A percentile compares a stretch with the other conserved stretches of the same genome.
Conservation (phyloP, 2,113 vertebrate species). For the Chamaetylas fuelleborni region DNA sequence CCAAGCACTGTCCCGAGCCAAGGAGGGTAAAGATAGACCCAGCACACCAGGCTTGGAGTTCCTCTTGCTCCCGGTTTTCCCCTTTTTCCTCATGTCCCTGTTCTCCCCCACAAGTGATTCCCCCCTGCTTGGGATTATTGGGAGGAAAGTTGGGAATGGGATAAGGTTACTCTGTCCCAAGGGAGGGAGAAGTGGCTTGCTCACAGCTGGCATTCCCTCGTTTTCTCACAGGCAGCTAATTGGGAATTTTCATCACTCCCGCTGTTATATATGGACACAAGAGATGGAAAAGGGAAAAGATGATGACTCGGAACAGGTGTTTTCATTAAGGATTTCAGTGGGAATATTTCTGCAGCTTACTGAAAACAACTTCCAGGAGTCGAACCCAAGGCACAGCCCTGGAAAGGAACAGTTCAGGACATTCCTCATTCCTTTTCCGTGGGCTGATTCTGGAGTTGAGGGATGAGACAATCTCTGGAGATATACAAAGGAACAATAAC, state of each 20-base stretch:
- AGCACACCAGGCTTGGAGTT: slow-evolving; percentile 57
- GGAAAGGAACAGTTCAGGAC: not conserved
- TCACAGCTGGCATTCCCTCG: slow-evolving; percentile 32
- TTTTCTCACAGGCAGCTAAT: slow-evolving; percentile 70
- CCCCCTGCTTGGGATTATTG: not conserved
- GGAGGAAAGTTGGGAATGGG: slow-evolving; percentile 16
- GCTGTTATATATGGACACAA: not conserved
- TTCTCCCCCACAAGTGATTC: not conserved
- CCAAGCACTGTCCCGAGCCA: slow-evolving; percentile 11
- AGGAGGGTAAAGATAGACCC: slow-evolving; percentile 60
- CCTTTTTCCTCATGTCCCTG: not conserved
- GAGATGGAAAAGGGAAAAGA: not conserved
- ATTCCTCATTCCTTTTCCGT: not conserved
- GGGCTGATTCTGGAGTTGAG: not conserved
- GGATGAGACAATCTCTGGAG: not conserved
- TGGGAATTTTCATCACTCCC: slow-evolving; percentile 69
- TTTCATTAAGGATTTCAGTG: not conserved
- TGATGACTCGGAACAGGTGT: not conserved
- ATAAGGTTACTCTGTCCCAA: not conserved
- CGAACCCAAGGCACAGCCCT: not conserved
- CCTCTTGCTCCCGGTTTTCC: not conserved
- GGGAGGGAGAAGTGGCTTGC: not conserved
- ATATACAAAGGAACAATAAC: not conserved
- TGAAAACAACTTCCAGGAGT: not conserved
- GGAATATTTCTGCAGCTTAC: not conserved